Percentiles rank a stretch among this genome's conserved stretches.
Evolutionary conservation across 2,113 vertebrate species (phyloP).

Genomic region (Sorex araneus): DNA sequence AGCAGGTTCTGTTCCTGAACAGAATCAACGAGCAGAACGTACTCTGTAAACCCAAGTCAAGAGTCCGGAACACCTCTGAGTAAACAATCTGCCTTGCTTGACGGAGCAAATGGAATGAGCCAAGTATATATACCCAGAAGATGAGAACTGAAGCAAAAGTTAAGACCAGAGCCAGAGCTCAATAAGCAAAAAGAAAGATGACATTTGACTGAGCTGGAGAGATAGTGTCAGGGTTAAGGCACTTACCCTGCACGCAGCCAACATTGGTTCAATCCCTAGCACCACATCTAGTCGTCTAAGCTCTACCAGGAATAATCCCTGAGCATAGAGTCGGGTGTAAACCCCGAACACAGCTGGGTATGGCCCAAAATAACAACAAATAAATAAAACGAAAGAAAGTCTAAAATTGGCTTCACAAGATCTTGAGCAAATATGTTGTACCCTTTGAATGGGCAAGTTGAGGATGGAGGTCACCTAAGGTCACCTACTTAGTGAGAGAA

Average conservation of each 20-base stretch:
- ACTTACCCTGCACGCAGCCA: too few relatives aligned
- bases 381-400: not conserved
- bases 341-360: too few relatives aligned
- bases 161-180: not conserved
- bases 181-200: constrained; percentile 15
- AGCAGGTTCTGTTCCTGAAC: not conserved
- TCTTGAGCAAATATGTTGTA: not conserved
- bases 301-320: too few relatives aligned
- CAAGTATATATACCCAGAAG: constrained; percentile 51
- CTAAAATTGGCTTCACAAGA: not conserved
- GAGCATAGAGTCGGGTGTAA: too few relatives aligned
- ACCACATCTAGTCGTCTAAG: too few relatives aligned
- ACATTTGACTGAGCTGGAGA: not conserved
- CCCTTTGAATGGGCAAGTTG: not conserved
- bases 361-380: too few relatives aligned
- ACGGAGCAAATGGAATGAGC: constrained; percentile 49
- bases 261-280: too few relatives aligned
- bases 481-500: not conserved
- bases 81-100: constrained; percentile 55
- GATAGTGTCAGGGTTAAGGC: too few relatives aligned
- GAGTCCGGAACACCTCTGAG: not conserved
- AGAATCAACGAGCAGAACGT: constrained; percentile 32
- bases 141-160: not conserved
- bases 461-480: not conserved
- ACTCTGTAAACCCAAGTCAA: constrained; percentile 61